phyloP scores from a whole-genome alignment of 2,888 invertebrate species.

The Ametastegia equiseti region DNA sequence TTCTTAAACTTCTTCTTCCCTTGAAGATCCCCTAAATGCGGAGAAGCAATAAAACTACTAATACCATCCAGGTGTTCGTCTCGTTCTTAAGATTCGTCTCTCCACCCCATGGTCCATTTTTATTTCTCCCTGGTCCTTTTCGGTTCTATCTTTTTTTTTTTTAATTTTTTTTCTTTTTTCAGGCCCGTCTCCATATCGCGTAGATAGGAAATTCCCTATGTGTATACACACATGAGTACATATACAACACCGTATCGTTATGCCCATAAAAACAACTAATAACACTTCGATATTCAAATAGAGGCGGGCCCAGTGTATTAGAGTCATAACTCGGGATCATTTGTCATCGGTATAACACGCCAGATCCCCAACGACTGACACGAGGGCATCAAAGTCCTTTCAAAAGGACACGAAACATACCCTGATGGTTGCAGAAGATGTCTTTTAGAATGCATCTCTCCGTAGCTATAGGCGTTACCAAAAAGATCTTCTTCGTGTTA shows the following conservation, averaged over 20 bases:
- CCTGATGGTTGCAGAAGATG: not conserved
- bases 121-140: not conserved
- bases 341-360: constrained; percentile 45
- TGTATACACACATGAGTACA: not conserved
- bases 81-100: constrained; percentile 12
- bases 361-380: constrained; percentile 14
- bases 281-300: constrained; percentile 44
- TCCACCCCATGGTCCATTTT: not conserved
- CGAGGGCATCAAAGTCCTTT: constrained; percentile 4
- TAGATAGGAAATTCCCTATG: not conserved
- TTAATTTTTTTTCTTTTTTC: not conserved
- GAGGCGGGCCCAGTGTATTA: constrained; percentile 32
- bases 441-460: not conserved
- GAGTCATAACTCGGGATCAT: constrained; percentile 35
- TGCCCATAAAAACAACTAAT: constrained; percentile 36
- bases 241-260: constrained; percentile 21
- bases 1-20: constrained; percentile 31
- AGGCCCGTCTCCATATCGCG: not conserved
- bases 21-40: constrained; percentile 30
- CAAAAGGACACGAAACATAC: constrained; percentile 1
- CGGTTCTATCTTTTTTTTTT: not conserved
- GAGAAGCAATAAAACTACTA: constrained; percentile 45
- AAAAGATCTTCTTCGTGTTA: not conserved
- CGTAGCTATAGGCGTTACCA: constrained; percentile 29
- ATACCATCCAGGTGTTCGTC: constrained; percentile 43